Base-by-base conservation (phyloP, 2,113 vertebrate genomes). In the Tetrao urogallus region DNA sequence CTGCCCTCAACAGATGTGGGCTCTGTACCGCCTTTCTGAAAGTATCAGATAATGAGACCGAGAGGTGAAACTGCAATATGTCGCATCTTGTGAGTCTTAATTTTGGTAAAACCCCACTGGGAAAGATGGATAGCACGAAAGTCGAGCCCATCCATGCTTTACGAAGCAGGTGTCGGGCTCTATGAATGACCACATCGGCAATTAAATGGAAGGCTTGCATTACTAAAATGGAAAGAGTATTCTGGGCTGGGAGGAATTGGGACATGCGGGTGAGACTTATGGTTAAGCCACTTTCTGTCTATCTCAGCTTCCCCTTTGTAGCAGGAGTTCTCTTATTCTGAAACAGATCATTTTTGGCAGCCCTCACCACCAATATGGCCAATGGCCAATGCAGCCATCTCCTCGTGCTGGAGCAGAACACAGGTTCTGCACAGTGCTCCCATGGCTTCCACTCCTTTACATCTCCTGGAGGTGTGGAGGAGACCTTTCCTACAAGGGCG, bases 211-310 rank as follows among this genome's bases (percentile, higher is more conserved):
- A 97, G 93, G 50, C 30, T 12, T 43, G 66, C 25, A 57, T 91
- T 94, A 94, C 96, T 97, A 93, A 97, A 95, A 95, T 93, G 95
- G 95, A 95, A 95, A 95, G 89, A 95, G 36, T 63, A 88, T 90
- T 90, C 90, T 76, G 91, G 91, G 91, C 88, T 94, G 58, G 73
- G 85, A 95, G 82, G 86, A 88, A 95, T 95, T 18, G 30, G 88
- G 91, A 32, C 4, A 3, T 89, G 82, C 14, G 85, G 90, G 76
- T 91, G 94, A 94, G 80, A 88, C 63, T 89, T 21, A 57, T 75
- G 90, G 90, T 88, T 90, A 65, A 94, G 77, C 11, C 70, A 79
- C 93, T 97, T 95, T 95, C 95, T 96, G 93, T 97, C 88, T 95
- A 81, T 86, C 95, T 96, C 95, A 95, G 94, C 95, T 97, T 94